These are phyloP conservation scores for Saturnia pavonia DNA, from an alignment of 2,888 invertebrate genomes.

Conservation along the genomic window DNA sequence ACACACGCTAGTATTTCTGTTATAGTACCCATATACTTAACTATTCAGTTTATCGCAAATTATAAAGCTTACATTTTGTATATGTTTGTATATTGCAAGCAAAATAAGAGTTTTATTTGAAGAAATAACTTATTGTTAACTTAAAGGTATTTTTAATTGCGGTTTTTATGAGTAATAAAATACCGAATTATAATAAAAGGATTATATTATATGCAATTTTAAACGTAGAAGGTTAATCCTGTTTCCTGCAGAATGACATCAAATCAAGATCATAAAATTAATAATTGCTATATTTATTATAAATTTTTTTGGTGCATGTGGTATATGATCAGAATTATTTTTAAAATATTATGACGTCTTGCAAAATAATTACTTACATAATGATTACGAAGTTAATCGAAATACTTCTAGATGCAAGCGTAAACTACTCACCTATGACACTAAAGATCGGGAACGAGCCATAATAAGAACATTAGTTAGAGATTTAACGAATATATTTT, in stretches of 20 bases:
- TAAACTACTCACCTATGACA: slow-evolving; percentile 25
- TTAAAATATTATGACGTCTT: background rate
- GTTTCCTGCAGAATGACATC: background rate
- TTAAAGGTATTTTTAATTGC: background rate
- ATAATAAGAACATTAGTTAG: slow-evolving; percentile 17
- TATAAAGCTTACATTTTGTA: no score
- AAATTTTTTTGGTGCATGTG: background rate
- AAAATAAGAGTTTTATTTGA: no score
- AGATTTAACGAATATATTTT: background rate
- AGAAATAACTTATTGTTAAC: background rate
- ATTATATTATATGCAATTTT: background rate
- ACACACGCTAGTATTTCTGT: no score
- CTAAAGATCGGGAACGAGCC: slow-evolving; percentile 21
- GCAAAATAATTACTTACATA: slow-evolving; percentile 11
- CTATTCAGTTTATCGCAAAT: no score
- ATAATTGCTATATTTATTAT: background rate
- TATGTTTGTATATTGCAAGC: no score
- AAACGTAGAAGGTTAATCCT: background rate
- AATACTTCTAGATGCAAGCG: slow-evolving; percentile 17
- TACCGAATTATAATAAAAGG: background rate
- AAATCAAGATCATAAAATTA: background rate
- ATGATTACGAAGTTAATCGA: background rate
- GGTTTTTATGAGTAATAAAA: background rate
- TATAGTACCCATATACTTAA: no score
- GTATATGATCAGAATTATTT: background rate